Evolutionary conservation across 2,888 invertebrate genomes (phyloP).

Genomic region (Cactoblastis cactorum): DNA sequence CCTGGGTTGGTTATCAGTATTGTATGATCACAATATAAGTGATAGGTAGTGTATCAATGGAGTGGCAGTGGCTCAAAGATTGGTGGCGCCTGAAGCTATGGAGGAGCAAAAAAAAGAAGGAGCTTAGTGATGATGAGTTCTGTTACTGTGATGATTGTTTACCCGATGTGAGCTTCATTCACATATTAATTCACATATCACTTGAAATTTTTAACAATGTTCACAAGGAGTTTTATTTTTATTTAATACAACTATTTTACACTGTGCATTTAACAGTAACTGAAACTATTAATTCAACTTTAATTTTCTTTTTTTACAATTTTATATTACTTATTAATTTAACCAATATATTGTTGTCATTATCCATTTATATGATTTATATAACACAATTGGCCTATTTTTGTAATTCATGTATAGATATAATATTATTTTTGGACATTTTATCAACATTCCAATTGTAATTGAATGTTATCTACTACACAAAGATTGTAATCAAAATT

Average conservation of each 20-base stretch:
- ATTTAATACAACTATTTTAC: too few relatives aligned
- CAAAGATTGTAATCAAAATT: not conserved
- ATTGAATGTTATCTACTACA: not conserved
- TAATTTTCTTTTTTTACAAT: too few relatives aligned
- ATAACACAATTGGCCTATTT: not conserved
- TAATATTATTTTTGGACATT: not conserved
- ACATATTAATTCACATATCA: not conserved
- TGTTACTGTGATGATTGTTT: constrained; percentile 89
- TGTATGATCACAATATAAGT: constrained; percentile 46
- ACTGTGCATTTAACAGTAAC: too few relatives aligned
- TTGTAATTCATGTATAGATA: too few relatives aligned
- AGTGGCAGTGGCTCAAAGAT: constrained; percentile 89
- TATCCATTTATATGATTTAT: too few relatives aligned
- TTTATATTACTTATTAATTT: too few relatives aligned
- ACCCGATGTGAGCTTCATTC: constrained; percentile 65
- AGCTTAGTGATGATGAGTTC: constrained; percentile 80
- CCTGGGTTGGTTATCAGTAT: constrained; percentile 44
- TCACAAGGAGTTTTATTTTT: too few relatives aligned
- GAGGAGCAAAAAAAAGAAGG: constrained; percentile 78
- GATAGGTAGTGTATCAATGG: constrained; percentile 74
- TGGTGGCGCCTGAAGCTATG: constrained; percentile 89
- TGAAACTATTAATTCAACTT: too few relatives aligned
- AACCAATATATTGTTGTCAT: too few relatives aligned
- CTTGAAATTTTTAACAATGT: not conserved
- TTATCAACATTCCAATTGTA: not conserved